Evolutionary conservation across 2,113 vertebrate species (phyloP).

Genomic region (Dicrurus megarhynchus): DNA sequence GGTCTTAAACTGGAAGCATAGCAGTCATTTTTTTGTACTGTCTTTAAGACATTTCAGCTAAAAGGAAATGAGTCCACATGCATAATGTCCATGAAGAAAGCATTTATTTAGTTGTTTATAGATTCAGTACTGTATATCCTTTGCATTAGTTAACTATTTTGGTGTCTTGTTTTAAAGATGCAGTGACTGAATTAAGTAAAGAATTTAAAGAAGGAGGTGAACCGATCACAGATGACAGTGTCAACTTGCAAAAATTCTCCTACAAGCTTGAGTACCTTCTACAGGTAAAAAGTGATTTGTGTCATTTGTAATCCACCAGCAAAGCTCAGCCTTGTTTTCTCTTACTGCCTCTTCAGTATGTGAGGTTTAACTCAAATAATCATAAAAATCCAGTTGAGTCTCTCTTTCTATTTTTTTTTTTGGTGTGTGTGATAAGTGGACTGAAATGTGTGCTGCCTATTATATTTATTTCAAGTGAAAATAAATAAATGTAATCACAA

Average conservation of each 20-base stretch:
- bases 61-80: background rate
- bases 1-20: background rate
- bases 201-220: constrained; percentile 88
- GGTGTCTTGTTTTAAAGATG: constrained; percentile 78
- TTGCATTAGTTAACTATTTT: background rate
- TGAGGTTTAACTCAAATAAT: background rate
- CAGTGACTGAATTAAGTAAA: constrained; percentile 85
- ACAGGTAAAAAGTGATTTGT: constrained; percentile 76
- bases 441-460: background rate
- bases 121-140: background rate
- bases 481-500: background rate
- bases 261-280: constrained; percentile 95
- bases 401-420: background rate
- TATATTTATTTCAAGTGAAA: background rate
- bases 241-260: constrained; percentile 91
- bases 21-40: background rate
- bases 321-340: background rate
- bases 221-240: constrained; percentile 89
- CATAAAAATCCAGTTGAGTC: background rate
- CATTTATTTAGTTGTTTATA: background rate
- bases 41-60: background rate
- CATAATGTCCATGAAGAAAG: background rate
- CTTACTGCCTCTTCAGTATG: background rate
- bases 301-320: background rate
- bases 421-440: background rate